These are phyloP conservation scores for Saccopteryx leptura DNA, from an alignment of 2,113 vertebrate genomes.

Conservation along the genomic window DNA sequence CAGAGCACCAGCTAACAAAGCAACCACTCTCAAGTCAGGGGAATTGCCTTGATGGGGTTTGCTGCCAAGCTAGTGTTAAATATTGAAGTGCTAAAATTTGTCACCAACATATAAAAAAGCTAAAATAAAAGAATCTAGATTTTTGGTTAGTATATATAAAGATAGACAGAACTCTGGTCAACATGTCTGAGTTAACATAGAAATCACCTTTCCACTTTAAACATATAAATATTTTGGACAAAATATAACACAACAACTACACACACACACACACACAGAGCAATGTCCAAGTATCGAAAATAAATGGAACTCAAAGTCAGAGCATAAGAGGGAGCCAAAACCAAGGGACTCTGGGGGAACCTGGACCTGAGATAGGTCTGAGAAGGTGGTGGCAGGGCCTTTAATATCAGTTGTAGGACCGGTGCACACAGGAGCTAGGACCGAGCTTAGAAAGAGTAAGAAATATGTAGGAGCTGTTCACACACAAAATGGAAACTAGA, in stretches of 20 bases:
- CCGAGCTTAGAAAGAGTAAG: not conserved
- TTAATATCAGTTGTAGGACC: not conserved
- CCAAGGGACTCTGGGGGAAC: not conserved
- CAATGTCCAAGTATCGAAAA: not conserved
- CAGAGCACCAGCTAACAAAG: not conserved
- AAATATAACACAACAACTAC: not conserved
- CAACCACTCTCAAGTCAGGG: not conserved
- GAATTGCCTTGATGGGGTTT: not conserved
- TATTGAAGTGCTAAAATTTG: not conserved
- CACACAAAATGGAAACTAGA: not conserved
- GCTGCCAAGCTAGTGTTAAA: constrained; percentile 17
- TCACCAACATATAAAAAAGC: not conserved
- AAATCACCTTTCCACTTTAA: not conserved
- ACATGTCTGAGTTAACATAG: not conserved
- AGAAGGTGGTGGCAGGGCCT: not conserved
- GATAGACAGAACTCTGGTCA: not conserved
- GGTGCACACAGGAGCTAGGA: not conserved
- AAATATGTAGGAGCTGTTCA: not conserved
- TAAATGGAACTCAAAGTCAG: constrained; percentile 18
- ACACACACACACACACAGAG: not conserved
- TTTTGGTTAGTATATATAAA: constrained; percentile 6
- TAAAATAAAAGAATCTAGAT: constrained; percentile 16
- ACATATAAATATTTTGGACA: constrained; percentile 23
- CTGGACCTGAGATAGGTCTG: not conserved
- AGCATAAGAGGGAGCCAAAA: not conserved